These are phyloP conservation scores for Toxonevra muliebris DNA, from an alignment of 2,888 invertebrate genomes.

Conservation along the genomic window DNA sequence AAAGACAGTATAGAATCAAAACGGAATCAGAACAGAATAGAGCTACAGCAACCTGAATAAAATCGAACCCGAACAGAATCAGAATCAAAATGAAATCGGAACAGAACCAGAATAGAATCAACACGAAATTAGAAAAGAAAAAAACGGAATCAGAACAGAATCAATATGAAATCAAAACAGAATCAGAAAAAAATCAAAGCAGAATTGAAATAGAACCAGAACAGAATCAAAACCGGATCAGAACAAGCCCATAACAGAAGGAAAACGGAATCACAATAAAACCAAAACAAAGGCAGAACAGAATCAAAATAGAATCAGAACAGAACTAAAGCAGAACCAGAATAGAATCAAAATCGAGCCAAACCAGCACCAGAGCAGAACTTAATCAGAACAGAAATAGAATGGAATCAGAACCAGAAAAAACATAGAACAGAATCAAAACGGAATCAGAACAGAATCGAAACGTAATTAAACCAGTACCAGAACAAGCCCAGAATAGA, in stretches of 20 bases:
- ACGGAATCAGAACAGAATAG: no score
- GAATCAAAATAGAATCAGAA: no score
- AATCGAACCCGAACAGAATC: no score
- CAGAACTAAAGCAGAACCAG: no score
- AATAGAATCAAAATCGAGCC: no score
- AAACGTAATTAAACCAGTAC: conserved; percentile 13
- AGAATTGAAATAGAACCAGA: conserved; percentile 6
- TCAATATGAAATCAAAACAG: conserved; percentile 8
- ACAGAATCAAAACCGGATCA: conserved; percentile 15
- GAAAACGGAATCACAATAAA: conserved; percentile 32
- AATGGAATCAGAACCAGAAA: conserved; percentile 10
- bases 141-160: no score
- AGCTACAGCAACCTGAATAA: no score
- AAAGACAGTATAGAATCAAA: no score
- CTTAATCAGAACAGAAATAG: conserved; percentile 1
- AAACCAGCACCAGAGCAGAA: background rate
- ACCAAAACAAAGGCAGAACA: no score
- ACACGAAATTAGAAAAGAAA: no score
- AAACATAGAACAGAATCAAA: conserved; percentile 14
- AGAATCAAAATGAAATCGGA: no score
- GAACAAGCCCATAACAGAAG: background rate
- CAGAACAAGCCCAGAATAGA: background rate
- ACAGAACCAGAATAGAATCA: no score
- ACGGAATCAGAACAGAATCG: conserved; percentile 17
- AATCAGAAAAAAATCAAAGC: conserved; percentile 15